Conservation (phyloP, 2,888 invertebrate species). For the Eupithecia subfuscata region DNA sequence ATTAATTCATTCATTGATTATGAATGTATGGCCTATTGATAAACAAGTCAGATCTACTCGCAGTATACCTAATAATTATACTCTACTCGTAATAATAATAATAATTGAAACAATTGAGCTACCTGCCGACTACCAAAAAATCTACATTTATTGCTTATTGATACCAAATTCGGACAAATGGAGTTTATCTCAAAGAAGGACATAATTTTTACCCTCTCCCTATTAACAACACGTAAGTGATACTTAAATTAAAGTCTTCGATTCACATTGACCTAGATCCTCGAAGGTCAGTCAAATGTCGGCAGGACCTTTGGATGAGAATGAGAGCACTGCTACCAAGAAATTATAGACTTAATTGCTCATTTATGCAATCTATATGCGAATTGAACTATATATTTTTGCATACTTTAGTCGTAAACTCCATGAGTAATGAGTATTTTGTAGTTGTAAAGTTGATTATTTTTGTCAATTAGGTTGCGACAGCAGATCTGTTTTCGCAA, state of each 20-base stretch:
- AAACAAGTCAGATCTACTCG: no score
- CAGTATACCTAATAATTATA: no score
- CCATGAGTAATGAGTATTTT: background rate
- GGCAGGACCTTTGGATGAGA: slow-evolving; percentile 76
- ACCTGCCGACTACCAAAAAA: no score
- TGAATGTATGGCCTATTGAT: background rate
- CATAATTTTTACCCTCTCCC: background rate
- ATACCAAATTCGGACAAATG: background rate
- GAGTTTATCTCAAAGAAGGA: background rate
- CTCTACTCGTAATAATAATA: no score
- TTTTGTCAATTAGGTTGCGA: background rate
- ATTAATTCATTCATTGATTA: no score
- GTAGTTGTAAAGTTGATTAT: background rate
- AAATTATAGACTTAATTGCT: slow-evolving; percentile 1
- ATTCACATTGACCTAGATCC: slow-evolving; percentile 70
- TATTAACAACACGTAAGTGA: slow-evolving; percentile 4
- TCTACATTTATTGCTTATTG: no score
- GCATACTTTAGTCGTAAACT: slow-evolving; percentile 9
- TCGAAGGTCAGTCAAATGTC: slow-evolving; percentile 74
- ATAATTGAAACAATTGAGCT: no score
- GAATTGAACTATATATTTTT: slow-evolving; percentile 24
- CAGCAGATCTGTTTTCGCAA: background rate
- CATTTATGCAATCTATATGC: slow-evolving; percentile 20
- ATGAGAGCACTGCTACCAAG: slow-evolving; percentile 61
- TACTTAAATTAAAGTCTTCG: slow-evolving; percentile 32